These are phyloP conservation scores for Hestina assimilis DNA, from an alignment of 1,140 invertebrate species.

Conservation along the genomic window DNA sequence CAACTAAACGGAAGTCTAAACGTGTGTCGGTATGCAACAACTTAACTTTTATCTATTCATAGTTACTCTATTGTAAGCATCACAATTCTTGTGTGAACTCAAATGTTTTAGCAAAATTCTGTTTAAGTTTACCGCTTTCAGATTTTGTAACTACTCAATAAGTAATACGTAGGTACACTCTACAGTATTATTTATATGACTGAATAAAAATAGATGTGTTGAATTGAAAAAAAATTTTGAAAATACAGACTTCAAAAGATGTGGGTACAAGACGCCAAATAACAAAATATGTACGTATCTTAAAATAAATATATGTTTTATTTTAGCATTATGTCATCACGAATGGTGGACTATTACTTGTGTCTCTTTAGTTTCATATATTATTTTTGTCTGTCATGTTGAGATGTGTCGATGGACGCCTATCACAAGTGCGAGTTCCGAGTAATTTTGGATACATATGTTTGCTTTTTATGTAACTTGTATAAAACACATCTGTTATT, in stretches of 20 bases:
- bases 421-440: constrained; percentile 19
- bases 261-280: neutral
- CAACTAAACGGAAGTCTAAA: constrained; percentile 63
- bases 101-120: neutral
- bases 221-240: no score
- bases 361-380: constrained; percentile 40
- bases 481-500: neutral
- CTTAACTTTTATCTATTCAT: constrained; percentile 33
- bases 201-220: no score
- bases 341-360: constrained; percentile 38
- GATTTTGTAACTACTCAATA: no score
- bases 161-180: no score
- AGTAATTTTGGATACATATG: constrained; percentile 14
- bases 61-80: constrained; percentile 5
- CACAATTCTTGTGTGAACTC: neutral
- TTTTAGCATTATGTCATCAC: constrained; percentile 39
- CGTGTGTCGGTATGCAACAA: constrained; percentile 44
- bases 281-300: neutral
- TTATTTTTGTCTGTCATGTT: constrained; percentile 45
- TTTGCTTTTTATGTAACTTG: neutral
- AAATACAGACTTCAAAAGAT: no score
- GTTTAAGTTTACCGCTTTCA: no score
- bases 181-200: no score
- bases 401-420: constrained; percentile 43
- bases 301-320: constrained; percentile 19